Percentiles rank a stretch among this genome's conserved stretches.
Conservation (phyloP, 64 coral and sea anemone genomes). For the Dendrophyllia cribrosa region DNA sequence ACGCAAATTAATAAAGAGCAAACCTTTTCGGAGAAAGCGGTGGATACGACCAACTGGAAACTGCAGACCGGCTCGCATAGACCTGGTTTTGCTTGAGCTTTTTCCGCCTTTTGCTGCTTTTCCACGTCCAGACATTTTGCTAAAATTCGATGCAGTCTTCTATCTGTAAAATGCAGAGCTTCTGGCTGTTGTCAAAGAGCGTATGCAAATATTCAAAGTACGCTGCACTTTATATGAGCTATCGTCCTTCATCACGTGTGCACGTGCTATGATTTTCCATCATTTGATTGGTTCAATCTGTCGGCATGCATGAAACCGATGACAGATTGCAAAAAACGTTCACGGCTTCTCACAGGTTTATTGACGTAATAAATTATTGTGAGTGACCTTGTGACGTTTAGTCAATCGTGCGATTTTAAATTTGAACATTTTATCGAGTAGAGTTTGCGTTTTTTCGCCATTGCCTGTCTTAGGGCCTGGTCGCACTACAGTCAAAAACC, state of each 20-base stretch:
- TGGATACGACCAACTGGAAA: slow-evolving; percentile 82
- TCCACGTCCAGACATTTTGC: slow-evolving; percentile 77
- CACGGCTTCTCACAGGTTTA: no score
- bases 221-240: neutral
- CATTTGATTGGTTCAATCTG: neutral
- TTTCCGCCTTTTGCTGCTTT: slow-evolving; percentile 56
- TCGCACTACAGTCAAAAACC: no score
- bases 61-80: slow-evolving; percentile 75
- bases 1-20: neutral
- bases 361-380: no score
- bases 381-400: no score
- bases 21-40: slow-evolving; percentile 86
- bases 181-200: neutral
- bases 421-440: no score
- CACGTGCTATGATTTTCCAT: no score
- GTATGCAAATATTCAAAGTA: neutral
- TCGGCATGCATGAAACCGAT: no score
- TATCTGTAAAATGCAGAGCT: neutral
- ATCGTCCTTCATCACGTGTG: neutral
- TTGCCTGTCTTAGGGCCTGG: no score
- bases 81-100: slow-evolving; percentile 60
- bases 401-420: no score
- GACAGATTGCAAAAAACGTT: no score
- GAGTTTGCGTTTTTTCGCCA: no score
- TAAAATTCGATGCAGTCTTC: neutral